Evolutionary conservation across 2,797 vertebrate genomes (phyloP).

Genomic region (Podarcis siculus): DNA sequence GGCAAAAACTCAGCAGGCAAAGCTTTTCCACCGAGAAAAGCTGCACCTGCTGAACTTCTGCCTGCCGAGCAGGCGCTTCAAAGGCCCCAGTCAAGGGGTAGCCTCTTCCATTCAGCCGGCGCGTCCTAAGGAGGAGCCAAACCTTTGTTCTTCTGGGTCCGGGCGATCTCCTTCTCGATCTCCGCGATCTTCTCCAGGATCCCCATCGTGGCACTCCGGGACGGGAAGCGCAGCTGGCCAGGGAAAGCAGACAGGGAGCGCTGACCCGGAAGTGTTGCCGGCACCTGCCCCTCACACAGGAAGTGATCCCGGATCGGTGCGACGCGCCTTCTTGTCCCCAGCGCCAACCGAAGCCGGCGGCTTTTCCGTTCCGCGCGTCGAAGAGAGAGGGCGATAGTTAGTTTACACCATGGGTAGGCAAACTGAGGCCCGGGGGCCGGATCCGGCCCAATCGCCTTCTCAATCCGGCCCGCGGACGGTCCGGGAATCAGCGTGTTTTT

Average conservation of each 20-base stretch:
- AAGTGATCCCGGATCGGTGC: background rate
- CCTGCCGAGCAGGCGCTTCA: background rate
- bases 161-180: constrained; percentile 95
- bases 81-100: too few relatives aligned
- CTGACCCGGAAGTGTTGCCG: background rate
- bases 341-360: background rate
- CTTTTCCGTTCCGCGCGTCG: background rate
- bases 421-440: too few relatives aligned
- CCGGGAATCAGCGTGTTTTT: too few relatives aligned
- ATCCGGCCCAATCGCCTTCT: too few relatives aligned
- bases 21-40: background rate
- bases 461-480: too few relatives aligned
- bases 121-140: background rate
- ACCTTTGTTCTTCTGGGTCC: constrained; percentile 99
- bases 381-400: too few relatives aligned
- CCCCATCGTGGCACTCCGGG: constrained; percentile 81
- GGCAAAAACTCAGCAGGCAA: background rate
- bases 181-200: constrained; percentile 95
- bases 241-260: accelerated
- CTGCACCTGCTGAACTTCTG: background rate
- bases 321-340: accelerated
- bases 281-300: accelerated
- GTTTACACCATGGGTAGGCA: too few relatives aligned
- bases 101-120: background rate
- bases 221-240: background rate